Conservation (phyloP, 2,888 invertebrate genomes). For the Leucozona laternaria region DNA sequence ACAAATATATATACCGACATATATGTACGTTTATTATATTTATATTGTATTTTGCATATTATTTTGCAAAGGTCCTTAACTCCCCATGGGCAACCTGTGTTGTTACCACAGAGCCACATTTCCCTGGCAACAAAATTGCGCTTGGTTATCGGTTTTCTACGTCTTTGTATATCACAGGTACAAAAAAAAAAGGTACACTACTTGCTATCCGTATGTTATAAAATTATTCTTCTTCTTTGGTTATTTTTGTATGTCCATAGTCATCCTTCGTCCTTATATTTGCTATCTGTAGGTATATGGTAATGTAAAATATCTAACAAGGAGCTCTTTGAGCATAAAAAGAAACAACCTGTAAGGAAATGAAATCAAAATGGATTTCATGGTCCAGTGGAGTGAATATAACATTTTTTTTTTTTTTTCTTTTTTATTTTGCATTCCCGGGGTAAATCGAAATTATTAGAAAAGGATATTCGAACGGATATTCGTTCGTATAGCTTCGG, state of each 20-base stretch:
- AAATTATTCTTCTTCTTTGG: constrained; percentile 60
- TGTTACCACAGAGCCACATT: constrained; percentile 71
- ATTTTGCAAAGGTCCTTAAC: constrained; percentile 66
- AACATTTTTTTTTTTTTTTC: constrained; percentile 75
- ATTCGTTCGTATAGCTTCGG: constrained; percentile 67
- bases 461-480: constrained; percentile 75
- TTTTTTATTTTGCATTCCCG: constrained; percentile 61
- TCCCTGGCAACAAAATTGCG: constrained; percentile 72
- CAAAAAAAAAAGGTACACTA: constrained; percentile 38
- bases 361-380: constrained; percentile 80
- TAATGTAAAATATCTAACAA: constrained; percentile 74
- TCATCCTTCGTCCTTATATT: constrained; percentile 39
- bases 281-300: constrained; percentile 7
- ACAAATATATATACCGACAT: background rate
- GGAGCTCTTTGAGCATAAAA: constrained; percentile 70
- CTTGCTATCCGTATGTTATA: constrained; percentile 65
- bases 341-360: constrained; percentile 77
- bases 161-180: constrained; percentile 48
- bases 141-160: constrained; percentile 68
- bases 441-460: constrained; percentile 76
- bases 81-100: constrained; percentile 75
- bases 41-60: constrained; percentile 54
- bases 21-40: constrained; percentile 27
- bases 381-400: constrained; percentile 79
- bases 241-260: constrained; percentile 56